Evolutionary conservation across 2,797 vertebrate genomes (phyloP).

Genomic region (Chelon auratus): DNA sequence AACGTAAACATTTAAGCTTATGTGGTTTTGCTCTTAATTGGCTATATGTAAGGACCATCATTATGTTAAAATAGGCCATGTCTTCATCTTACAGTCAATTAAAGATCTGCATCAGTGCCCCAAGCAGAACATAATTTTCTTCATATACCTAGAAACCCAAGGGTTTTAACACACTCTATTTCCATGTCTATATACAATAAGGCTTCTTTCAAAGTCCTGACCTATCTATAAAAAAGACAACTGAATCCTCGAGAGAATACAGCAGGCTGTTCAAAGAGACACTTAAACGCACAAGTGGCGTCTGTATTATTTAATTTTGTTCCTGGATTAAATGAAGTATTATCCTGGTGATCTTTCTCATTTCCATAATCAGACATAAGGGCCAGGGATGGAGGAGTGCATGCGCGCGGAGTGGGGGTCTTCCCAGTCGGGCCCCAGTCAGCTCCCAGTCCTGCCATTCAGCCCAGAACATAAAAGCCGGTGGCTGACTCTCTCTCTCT

Average conservation of each 20-base stretch:
- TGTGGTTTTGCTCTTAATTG: constrained; percentile 61
- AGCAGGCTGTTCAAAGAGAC: constrained; percentile 71
- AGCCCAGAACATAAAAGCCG: constrained; percentile 74
- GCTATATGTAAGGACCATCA: constrained; percentile 59
- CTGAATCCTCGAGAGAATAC: constrained; percentile 63
- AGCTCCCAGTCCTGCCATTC: constrained; percentile 75
- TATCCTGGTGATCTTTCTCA: constrained; percentile 81
- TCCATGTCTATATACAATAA: constrained; percentile 78
- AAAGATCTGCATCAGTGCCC: constrained; percentile 94
- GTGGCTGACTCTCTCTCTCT: constrained; percentile 64
- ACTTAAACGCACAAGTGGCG: constrained; percentile 79
- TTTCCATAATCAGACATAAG: constrained; percentile 84
- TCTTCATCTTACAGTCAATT: constrained; percentile 98
- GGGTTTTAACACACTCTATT: constrained; percentile 90
- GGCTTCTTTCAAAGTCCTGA: constrained; percentile 61
- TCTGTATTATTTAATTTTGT: constrained; percentile 83
- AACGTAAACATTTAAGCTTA: constrained; percentile 67
- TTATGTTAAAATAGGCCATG: constrained; percentile 90
- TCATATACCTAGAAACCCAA: constrained; percentile 90
- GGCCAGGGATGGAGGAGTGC: constrained; percentile 60
- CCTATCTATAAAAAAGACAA: constrained; percentile 66
- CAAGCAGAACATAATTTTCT: constrained; percentile 93
- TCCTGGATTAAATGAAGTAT: constrained; percentile 81
- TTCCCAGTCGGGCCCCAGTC: constrained; percentile 69
- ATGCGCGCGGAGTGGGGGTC: constrained; percentile 51